Evolutionary conservation across 1,140 invertebrate genomes (phyloP).

Genomic region (Drosophila lacteicornis): DNA sequence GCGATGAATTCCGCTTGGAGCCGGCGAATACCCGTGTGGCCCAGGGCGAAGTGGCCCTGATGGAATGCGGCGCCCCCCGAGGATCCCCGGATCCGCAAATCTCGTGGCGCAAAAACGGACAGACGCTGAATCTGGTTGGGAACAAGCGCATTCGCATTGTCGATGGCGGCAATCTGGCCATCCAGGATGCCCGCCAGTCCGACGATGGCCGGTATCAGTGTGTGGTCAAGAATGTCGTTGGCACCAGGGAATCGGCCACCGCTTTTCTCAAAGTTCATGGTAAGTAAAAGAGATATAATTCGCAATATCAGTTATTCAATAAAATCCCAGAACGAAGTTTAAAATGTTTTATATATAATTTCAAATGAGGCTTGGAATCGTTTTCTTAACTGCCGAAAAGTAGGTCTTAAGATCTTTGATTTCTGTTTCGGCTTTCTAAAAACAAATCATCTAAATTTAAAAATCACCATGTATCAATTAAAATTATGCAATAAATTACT

Average conservation of each 20-base stretch:
- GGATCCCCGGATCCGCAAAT: conserved; percentile 94
- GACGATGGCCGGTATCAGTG: conserved; percentile 95
- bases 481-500: too few relatives aligned
- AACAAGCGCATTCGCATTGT: conserved; percentile 89
- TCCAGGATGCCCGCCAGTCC: conserved; percentile 91
- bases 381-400: background rate
- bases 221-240: conserved; percentile 93
- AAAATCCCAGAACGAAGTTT: background rate
- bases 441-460: too few relatives aligned
- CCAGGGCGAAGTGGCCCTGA: conserved; percentile 92
- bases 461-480: too few relatives aligned
- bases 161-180: conserved; percentile 92
- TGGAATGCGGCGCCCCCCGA: conserved; percentile 94
- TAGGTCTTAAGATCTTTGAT: background rate
- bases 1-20: conserved; percentile 93
- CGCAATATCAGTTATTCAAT: background rate
- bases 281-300: conserved; percentile 85
- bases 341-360: background rate
- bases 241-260: conserved; percentile 90
- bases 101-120: conserved; percentile 93
- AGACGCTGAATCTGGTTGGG: conserved; percentile 88
- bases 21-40: conserved; percentile 91
- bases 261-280: conserved; percentile 93
- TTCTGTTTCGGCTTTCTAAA: background rate
- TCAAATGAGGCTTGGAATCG: background rate